Evolutionary conservation across 2,797 vertebrate species (phyloP).

Genomic region (Champsocephalus esox): DNA sequence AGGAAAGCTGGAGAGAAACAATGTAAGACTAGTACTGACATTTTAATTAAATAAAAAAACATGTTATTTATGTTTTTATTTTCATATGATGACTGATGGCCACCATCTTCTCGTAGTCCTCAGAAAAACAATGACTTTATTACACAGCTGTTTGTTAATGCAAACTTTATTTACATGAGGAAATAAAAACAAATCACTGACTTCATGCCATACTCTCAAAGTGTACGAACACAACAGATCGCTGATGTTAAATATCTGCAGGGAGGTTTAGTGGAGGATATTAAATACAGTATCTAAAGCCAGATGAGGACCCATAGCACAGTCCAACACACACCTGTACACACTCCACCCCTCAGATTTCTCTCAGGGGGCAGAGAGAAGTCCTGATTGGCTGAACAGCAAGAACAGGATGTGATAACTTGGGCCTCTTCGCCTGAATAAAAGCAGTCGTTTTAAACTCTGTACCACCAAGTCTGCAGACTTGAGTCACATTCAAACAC

Average conservation of each 20-base stretch:
- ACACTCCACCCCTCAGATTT: slow-evolving; percentile 2
- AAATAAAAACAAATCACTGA: slow-evolving; percentile 74
- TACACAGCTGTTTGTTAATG: slow-evolving; percentile 83
- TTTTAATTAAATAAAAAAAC: slow-evolving; percentile 79
- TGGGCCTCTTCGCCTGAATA: background rate
- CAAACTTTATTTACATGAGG: slow-evolving; percentile 97
- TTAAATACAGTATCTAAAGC: slow-evolving; percentile 71
- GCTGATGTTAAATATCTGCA: slow-evolving; percentile 36
- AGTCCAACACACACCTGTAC: slow-evolving; percentile 25
- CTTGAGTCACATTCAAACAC: background rate
- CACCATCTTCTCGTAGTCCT: slow-evolving; percentile 6
- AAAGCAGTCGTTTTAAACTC: background rate
- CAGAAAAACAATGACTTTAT: slow-evolving; percentile 49
- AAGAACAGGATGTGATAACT: background rate
- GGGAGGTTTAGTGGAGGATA: slow-evolving; percentile 33
- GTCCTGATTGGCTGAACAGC: background rate
- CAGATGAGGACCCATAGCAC: slow-evolving; percentile 27
- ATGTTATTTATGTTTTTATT: slow-evolving; percentile 40
- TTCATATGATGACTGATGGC: slow-evolving; percentile 54
- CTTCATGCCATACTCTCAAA: slow-evolving; percentile 92
- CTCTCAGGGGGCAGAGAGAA: background rate
- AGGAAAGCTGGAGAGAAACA: slow-evolving; percentile 70
- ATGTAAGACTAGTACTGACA: slow-evolving; percentile 70
- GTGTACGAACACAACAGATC: slow-evolving; percentile 81
- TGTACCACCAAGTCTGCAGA: background rate